These are phyloP conservation scores for Andrena hattorfiana DNA, from an alignment of 2,888 invertebrate genomes.

Conservation along the genomic window DNA sequence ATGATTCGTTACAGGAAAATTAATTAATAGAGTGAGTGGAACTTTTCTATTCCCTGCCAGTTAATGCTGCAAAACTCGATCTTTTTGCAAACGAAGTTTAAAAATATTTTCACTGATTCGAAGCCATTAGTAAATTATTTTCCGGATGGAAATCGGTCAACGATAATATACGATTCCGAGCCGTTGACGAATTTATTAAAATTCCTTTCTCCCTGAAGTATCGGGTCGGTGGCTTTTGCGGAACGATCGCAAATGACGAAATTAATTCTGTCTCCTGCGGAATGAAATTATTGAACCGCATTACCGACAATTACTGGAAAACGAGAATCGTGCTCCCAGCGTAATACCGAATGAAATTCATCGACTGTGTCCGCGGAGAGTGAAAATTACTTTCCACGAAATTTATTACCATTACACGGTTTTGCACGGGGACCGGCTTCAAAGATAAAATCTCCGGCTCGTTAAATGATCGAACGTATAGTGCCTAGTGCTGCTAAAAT, in stretches of 20 bases:
- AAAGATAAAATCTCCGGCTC: conserved; percentile 14
- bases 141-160: not conserved
- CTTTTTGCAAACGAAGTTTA: no score
- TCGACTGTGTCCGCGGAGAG: not conserved
- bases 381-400: conserved; percentile 16
- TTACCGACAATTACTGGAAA: conserved; percentile 12
- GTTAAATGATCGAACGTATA: not conserved
- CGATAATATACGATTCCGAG: not conserved
- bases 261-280: conserved; percentile 25
- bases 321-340: not conserved
- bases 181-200: conserved; percentile 20
- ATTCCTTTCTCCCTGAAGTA: not conserved
- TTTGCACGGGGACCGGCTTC: conserved; percentile 3
- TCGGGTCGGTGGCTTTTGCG: not conserved
- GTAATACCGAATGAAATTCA: not conserved
- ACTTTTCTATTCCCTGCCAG: no score
- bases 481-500: not conserved
- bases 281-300: conserved; percentile 24
- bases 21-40: not conserved
- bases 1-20: not conserved
- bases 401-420: conserved; percentile 8
- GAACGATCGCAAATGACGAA: conserved; percentile 9
- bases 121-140: conserved; percentile 26
- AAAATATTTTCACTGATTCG: not conserved
- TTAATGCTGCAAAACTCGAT: no score